Percentiles rank a stretch among this genome's conserved stretches.
These are phyloP conservation scores for Caenorhabditis tropicalis DNA, from an alignment of 1,140 invertebrate species.

Conservation along the genomic window DNA sequence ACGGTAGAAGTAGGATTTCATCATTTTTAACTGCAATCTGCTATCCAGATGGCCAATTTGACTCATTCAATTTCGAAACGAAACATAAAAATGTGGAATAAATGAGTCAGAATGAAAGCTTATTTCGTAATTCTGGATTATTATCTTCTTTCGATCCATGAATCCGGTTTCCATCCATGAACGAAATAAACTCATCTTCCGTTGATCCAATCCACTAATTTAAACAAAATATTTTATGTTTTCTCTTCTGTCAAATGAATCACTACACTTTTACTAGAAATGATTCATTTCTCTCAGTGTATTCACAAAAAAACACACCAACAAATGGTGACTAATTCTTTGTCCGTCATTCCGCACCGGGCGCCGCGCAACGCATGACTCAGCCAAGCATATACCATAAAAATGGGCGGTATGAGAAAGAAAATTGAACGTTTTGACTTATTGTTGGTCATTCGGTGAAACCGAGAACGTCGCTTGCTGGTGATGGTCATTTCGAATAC, in stretches of 20 bases:
- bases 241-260: neutral
- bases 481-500: neutral
- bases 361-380: conserved; percentile 31
- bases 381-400: neutral
- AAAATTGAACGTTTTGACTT: neutral
- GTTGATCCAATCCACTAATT: neutral
- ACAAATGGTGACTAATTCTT: conserved; percentile 37
- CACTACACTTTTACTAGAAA: conserved; percentile 13
- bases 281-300: conserved; percentile 34
- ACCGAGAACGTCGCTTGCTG: neutral
- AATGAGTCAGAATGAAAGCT: neutral
- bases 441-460: conserved; percentile 2
- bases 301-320: neutral
- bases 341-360: conserved; percentile 19
- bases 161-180: neutral
- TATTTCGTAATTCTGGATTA: neutral
- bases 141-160: neutral
- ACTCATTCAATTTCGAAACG: conserved; percentile 21
- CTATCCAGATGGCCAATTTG: conserved; percentile 14
- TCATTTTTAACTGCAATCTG: neutral
- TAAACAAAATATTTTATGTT: neutral
- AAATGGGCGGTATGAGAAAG: neutral
- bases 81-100: neutral
- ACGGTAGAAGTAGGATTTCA: neutral
- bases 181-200: neutral